Conservation (phyloP, 1,140 invertebrate genomes). For the Bursaphelenchus mucronatus region DNA sequence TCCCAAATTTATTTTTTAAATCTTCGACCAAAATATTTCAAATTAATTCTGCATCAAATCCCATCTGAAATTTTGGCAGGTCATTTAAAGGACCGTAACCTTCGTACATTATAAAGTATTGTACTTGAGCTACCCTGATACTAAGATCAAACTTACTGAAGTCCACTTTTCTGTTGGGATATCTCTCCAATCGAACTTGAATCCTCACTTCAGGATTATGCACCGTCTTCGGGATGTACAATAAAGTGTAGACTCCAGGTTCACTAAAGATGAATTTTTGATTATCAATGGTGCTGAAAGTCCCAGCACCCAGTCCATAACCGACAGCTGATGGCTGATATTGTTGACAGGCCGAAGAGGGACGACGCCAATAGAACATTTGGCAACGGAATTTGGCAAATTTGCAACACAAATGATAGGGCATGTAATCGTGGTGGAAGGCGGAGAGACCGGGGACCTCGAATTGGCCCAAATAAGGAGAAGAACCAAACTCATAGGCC, state of each 20-base stretch:
- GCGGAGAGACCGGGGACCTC: slow-evolving; percentile 52
- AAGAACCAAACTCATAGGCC: slow-evolving; percentile 58
- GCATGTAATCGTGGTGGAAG: slow-evolving; percentile 61
- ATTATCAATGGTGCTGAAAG: slow-evolving; percentile 58
- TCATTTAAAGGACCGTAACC: too few relatives aligned
- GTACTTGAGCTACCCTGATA: slow-evolving; percentile 26
- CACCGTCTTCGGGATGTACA: slow-evolving; percentile 57
- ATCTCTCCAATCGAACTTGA: slow-evolving; percentile 56
- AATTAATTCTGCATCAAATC: too few relatives aligned
- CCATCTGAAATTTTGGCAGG: too few relatives aligned
- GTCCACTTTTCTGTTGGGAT: slow-evolving; percentile 56
- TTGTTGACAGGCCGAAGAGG: slow-evolving; percentile 54
- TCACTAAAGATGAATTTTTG: slow-evolving; percentile 61
- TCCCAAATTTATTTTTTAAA: too few relatives aligned
- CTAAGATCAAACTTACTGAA: slow-evolving; percentile 41
- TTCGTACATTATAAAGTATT: slow-evolving; percentile 11
- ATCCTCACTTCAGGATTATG: slow-evolving; percentile 57
- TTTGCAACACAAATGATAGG: slow-evolving; percentile 59
- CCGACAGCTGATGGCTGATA: slow-evolving; percentile 60
- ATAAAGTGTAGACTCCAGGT: slow-evolving; percentile 58
- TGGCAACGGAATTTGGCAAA: slow-evolving; percentile 60
- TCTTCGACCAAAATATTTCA: too few relatives aligned
- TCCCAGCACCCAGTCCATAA: slow-evolving; percentile 47
- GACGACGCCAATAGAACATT: slow-evolving; percentile 60
- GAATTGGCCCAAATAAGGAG: slow-evolving; percentile 47